A percentile compares a stretch with the other conserved stretches of the same genome.
phyloP scores from a whole-genome alignment of 2,797 vertebrate species.

The Anguilla marmorata region DNA sequence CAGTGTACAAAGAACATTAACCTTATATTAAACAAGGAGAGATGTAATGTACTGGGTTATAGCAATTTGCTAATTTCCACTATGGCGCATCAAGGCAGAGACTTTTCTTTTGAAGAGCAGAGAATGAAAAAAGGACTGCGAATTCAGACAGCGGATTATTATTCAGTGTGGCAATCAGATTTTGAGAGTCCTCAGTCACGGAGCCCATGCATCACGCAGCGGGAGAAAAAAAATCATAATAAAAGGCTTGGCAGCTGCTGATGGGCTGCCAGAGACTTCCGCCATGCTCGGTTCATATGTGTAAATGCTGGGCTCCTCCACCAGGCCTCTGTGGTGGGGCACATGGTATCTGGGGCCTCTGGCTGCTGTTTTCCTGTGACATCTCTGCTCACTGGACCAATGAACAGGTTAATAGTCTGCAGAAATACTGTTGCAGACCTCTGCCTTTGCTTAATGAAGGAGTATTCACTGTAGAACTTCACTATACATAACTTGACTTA shows the following conservation, averaged over 20 bases:
- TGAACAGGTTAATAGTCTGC: constrained; percentile 62
- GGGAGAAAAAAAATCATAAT: constrained; percentile 30
- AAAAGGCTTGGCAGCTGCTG: constrained; percentile 64
- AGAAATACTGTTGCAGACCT: constrained; percentile 37
- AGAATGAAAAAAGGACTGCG: constrained; percentile 43
- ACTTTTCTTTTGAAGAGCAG: constrained; percentile 17
- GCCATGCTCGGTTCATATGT: constrained; percentile 63
- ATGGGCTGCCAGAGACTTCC: constrained; percentile 59
- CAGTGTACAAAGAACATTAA: too few relatives aligned
- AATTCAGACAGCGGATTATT: constrained; percentile 50
- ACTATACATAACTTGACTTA: constrained; percentile 56
- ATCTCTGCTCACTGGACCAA: constrained; percentile 52
- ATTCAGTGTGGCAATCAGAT: constrained; percentile 46
- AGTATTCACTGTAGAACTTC: constrained; percentile 53
- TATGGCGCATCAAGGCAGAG: not conserved
- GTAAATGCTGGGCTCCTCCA: constrained; percentile 54
- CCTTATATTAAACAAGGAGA: too few relatives aligned
- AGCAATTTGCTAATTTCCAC: too few relatives aligned
- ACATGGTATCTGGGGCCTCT: constrained; percentile 28
- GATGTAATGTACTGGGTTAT: too few relatives aligned
- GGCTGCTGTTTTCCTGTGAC: constrained; percentile 29
- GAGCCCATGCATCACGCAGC: constrained; percentile 66
- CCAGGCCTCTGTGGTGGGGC: constrained; percentile 45
- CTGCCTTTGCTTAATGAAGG: constrained; percentile 57
- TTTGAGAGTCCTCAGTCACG: constrained; percentile 57